These are phyloP conservation scores for Pachydiplax longipennis DNA, from an alignment of 2,888 invertebrate genomes.

Conservation along the genomic window DNA sequence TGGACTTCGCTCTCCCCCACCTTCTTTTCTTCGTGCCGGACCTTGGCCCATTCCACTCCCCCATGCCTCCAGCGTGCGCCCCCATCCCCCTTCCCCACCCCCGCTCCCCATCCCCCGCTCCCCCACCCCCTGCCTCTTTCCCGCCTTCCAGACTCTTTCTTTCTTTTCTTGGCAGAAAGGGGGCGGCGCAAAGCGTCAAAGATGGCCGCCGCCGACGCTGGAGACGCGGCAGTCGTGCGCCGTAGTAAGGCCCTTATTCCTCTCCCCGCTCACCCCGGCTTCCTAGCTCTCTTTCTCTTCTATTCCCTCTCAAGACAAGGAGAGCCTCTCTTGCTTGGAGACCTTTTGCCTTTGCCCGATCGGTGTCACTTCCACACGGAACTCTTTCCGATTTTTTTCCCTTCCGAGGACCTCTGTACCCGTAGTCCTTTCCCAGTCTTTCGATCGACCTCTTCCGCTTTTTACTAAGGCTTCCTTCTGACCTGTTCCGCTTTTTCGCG, in stretches of 20 bases:
- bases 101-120: not conserved
- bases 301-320: not conserved
- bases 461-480: not conserved
- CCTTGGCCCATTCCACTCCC: not conserved
- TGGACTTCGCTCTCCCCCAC: conserved; percentile 9
- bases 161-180: conserved; percentile 42
- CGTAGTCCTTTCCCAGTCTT: not conserved
- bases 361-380: not conserved
- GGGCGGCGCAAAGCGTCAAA: conserved; percentile 40
- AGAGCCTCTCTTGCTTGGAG: not conserved
- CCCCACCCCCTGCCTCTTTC: not conserved
- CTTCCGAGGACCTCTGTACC: no score
- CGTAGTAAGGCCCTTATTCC: conserved; percentile 13
- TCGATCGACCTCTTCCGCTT: not conserved
- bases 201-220: conserved; percentile 37
- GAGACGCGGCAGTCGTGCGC: conserved; percentile 27
- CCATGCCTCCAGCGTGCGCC: not conserved
- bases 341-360: not conserved
- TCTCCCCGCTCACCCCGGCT: not conserved
- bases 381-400: not conserved
- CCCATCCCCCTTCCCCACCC: not conserved
- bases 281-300: not conserved
- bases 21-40: not conserved
- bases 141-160: conserved; percentile 38
- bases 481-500: not conserved